A percentile compares a stretch with the other conserved stretches of the same genome.
Conservation (phyloP, 1,140 invertebrate genomes). For the Frieseomelitta varia region DNA sequence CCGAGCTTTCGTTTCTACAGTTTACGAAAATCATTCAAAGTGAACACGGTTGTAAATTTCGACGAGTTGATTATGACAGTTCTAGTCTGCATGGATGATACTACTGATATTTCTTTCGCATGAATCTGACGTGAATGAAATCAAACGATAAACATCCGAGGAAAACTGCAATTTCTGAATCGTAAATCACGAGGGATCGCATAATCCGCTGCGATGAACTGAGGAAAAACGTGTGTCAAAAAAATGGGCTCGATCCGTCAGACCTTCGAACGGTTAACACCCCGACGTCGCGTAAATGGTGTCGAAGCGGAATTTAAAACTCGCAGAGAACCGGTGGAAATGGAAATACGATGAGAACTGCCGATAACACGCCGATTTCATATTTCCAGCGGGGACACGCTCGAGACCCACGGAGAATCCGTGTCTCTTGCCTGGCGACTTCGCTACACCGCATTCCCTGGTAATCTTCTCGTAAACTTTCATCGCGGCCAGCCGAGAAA, state of each 20-base stretch:
- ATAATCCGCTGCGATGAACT: no score
- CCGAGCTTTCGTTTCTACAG: no score
- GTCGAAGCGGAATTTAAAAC: neutral
- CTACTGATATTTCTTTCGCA: no score
- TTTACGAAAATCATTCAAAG: no score
- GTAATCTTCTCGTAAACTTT: constrained; percentile 33
- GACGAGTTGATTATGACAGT: no score
- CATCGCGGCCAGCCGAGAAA: neutral
- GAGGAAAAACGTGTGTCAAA: neutral
- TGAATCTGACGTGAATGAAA: no score
- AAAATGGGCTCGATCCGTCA: neutral
- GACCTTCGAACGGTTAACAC: neutral
- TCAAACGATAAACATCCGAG: no score
- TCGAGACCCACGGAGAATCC: constrained; percentile 27
- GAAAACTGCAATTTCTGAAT: no score
- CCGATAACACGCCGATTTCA: constrained; percentile 51
- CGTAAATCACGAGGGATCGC: no score
- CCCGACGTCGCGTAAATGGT: neutral
- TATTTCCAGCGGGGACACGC: constrained; percentile 37
- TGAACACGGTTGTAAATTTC: no score
- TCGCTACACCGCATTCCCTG: constrained; percentile 3
- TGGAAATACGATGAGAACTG: constrained; percentile 46
- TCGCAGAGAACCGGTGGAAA: constrained; percentile 11
- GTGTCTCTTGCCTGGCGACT: neutral
- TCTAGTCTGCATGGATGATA: no score